Conservation (phyloP, 2,888 invertebrate species). For the Andrena haemorrhoa region DNA sequence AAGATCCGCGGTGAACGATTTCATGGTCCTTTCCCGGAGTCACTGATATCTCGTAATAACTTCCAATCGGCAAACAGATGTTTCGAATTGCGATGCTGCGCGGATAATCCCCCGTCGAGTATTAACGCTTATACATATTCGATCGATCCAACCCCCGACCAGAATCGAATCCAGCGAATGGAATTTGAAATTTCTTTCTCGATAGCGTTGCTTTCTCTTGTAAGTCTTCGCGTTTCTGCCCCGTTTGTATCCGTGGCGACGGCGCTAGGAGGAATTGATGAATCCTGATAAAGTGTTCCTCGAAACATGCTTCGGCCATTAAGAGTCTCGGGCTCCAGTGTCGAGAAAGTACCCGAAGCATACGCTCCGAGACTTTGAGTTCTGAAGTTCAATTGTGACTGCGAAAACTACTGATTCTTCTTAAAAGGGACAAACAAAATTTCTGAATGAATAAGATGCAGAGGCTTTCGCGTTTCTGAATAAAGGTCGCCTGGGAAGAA, state of each 20-base stretch:
- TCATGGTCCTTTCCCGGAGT: neutral
- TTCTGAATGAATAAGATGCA: neutral
- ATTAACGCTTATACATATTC: neutral
- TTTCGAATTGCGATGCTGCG: neutral
- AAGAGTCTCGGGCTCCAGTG: neutral
- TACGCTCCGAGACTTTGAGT: neutral
- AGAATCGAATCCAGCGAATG: slow-evolving; percentile 7
- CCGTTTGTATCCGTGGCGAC: neutral
- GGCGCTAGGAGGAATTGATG: neutral
- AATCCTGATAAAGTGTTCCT: slow-evolving; percentile 8
- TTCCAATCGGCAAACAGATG: neutral
- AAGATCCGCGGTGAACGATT: neutral
- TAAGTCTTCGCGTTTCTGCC: neutral
- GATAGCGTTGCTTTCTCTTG: neutral
- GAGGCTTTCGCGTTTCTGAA: neutral
- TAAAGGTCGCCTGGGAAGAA: neutral
- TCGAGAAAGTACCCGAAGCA: neutral
- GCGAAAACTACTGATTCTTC: neutral
- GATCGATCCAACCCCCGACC: neutral
- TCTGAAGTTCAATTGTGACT: neutral
- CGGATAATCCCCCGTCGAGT: neutral
- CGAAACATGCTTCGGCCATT: slow-evolving; percentile 14
- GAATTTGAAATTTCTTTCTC: slow-evolving; percentile 18
- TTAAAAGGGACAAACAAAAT: slow-evolving; percentile 14
- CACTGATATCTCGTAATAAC: neutral